Conservation (phyloP, 2,113 vertebrate species). For the Onychorhynchus coronatus region DNA sequence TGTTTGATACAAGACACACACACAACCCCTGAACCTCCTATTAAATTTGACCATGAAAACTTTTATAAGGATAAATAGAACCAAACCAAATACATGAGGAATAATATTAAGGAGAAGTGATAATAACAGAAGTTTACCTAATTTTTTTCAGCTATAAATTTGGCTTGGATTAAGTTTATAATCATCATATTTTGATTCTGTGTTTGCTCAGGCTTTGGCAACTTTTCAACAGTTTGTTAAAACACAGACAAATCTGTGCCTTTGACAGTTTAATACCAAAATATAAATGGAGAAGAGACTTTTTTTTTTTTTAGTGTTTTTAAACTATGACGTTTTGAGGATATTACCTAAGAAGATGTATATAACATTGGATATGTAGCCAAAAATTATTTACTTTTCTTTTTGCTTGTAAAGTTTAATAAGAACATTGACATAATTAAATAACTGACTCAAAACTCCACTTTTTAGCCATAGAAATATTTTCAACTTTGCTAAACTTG, state of each 20-base stretch:
- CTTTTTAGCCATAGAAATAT: not conserved
- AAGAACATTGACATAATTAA: not conserved
- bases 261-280: not conserved
- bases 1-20: not conserved
- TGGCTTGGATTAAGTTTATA: not conserved
- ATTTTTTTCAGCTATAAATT: not conserved
- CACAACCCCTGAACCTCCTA: not conserved
- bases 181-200: not conserved
- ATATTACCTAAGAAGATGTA: not conserved
- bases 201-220: conserved; percentile 1
- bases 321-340: not conserved
- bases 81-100: not conserved
- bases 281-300: not conserved
- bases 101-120: not conserved
- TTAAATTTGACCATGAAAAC: not conserved
- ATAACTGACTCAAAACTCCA: not conserved
- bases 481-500: not conserved
- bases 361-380: not conserved
- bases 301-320: not conserved
- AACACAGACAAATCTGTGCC: not conserved
- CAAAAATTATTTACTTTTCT: not conserved
- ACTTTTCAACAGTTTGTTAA: not conserved
- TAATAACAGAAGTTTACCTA: not conserved
- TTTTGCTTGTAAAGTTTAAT: not conserved
- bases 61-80: not conserved